Percentiles rank a stretch among this genome's conserved stretches.
phyloP scores from a whole-genome alignment of 2,113 vertebrate species.

The Acanthochromis polyacanthus region DNA sequence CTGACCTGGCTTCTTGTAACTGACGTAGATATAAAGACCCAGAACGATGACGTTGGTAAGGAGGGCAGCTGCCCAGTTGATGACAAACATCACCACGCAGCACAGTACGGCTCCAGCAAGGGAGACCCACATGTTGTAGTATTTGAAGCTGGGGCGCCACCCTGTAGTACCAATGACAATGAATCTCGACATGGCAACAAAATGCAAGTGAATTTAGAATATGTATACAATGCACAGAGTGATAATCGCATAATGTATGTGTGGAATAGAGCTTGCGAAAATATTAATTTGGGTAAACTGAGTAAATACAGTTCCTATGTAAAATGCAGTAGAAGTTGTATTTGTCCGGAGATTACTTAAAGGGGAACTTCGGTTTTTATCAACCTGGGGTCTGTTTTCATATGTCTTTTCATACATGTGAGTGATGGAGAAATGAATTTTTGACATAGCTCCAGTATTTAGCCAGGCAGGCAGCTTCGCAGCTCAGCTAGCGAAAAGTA shows the following conservation, averaged over 20 bases:
- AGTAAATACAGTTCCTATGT: slow-evolving; percentile 21
- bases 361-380: too few relatives aligned
- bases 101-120: slow-evolving; percentile 94
- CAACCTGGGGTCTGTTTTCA: too few relatives aligned
- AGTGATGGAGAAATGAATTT: too few relatives aligned
- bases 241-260: neutral
- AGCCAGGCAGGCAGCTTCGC: too few relatives aligned
- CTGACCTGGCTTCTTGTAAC: slow-evolving; percentile 98
- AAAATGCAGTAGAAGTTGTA: too few relatives aligned
- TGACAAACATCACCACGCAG: slow-evolving; percentile 98
- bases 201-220: neutral
- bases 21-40: slow-evolving; percentile 97
- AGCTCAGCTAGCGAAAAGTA: too few relatives aligned
- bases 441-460: too few relatives aligned
- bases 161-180: slow-evolving; percentile 78
- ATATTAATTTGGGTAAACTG: slow-evolving; percentile 3
- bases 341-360: slow-evolving; percentile 3
- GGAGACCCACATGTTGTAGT: slow-evolving; percentile 99
- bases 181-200: slow-evolving; percentile 21
- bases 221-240: neutral
- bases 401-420: too few relatives aligned
- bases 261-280: neutral
- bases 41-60: slow-evolving; percentile 96
- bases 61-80: slow-evolving; percentile 98
- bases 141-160: slow-evolving; percentile 98